Evolutionary conservation across 2,888 invertebrate genomes (phyloP).

Genomic region (Trachelus iudaicus): DNA sequence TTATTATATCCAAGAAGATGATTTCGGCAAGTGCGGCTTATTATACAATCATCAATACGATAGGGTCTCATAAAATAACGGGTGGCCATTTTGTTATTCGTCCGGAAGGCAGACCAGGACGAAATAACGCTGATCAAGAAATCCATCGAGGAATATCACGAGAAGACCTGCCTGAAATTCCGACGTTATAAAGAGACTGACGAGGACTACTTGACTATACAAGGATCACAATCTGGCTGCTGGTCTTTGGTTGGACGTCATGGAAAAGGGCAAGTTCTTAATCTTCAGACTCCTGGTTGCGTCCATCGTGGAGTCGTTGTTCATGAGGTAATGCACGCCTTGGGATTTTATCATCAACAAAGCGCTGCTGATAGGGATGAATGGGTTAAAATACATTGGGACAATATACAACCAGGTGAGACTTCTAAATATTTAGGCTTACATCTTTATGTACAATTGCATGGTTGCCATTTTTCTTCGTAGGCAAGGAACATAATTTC

Average conservation of each 20-base stretch:
- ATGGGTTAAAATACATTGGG: constrained; percentile 78
- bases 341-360: constrained; percentile 88
- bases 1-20: constrained; percentile 67
- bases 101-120: constrained; percentile 57
- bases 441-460: not conserved
- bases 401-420: constrained; percentile 74
- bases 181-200: constrained; percentile 70
- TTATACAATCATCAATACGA: not conserved
- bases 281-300: constrained; percentile 65
- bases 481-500: constrained; percentile 73
- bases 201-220: constrained; percentile 70
- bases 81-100: not conserved
- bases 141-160: constrained; percentile 72
- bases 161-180: constrained; percentile 74
- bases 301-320: constrained; percentile 68
- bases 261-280: constrained; percentile 72
- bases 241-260: constrained; percentile 76
- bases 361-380: constrained; percentile 82
- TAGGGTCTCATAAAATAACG: constrained; percentile 2
- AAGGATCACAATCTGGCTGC: constrained; percentile 71
- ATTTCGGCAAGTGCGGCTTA: constrained; percentile 66
- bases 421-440: not conserved
- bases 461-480: constrained; percentile 11
- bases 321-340: constrained; percentile 82
- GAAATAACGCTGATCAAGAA: constrained; percentile 67